Conservation (phyloP, 2,797 vertebrate species). For the Falco naumanni region DNA sequence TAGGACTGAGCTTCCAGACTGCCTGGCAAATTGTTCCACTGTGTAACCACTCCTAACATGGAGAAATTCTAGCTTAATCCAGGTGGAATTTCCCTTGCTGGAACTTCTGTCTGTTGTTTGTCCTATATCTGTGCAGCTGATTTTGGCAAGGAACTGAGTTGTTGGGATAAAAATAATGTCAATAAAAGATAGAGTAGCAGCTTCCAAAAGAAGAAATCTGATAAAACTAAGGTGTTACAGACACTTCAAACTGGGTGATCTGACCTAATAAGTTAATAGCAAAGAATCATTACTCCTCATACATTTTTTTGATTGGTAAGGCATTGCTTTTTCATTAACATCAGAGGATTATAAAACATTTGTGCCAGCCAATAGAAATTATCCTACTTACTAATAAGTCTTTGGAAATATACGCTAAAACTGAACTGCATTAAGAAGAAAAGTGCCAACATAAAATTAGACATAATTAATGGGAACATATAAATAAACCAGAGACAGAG, state of each 20-base stretch:
- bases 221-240: conserved; percentile 73
- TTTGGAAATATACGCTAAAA: conserved; percentile 78
- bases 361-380: conserved; percentile 88
- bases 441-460: conserved; percentile 71
- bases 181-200: conserved; percentile 30
- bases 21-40: neutral
- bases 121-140: neutral
- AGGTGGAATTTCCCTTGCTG: neutral
- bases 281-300: conserved; percentile 88
- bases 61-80: neutral
- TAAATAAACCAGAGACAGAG: conserved; percentile 70
- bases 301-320: conserved; percentile 83
- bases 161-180: neutral
- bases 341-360: conserved; percentile 89
- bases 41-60: neutral
- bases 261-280: conserved; percentile 88
- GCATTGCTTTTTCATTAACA: conserved; percentile 88
- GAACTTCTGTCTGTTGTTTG: neutral
- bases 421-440: conserved; percentile 80
- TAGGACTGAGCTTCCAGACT: neutral
- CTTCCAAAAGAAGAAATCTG: conserved; percentile 63
- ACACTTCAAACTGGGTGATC: conserved; percentile 78
- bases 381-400: conserved; percentile 80
- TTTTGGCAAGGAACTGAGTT: neutral
- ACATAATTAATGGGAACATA: conserved; percentile 71